Percentiles rank a stretch among this genome's conserved stretches.
Evolutionary conservation across 1,140 invertebrate genomes (phyloP).

Genomic region (Sminthurinus signatus): DNA sequence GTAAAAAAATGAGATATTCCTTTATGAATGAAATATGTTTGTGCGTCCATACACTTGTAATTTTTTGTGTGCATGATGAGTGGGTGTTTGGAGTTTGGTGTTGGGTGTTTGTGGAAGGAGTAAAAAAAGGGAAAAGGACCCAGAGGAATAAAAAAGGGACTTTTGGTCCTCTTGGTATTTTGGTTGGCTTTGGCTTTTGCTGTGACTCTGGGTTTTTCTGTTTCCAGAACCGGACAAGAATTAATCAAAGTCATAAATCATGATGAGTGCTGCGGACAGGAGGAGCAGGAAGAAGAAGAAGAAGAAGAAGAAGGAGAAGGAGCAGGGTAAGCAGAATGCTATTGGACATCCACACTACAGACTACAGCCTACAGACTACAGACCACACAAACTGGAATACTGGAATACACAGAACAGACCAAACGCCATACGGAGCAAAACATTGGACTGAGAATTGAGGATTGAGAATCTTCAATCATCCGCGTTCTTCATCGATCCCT

Average conservation of each 20-base stretch:
- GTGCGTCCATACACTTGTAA: neutral
- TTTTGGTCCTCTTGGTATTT: neutral
- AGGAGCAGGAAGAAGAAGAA: no score
- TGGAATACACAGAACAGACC: no score
- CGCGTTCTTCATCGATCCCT: slow-evolving; percentile 35
- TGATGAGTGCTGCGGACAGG: slow-evolving; percentile 33
- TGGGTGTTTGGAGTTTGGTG: no score
- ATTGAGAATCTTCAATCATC: slow-evolving; percentile 40
- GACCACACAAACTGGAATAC: no score
- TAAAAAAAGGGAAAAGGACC: no score
- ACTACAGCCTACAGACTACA: no score
- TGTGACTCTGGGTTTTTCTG: no score
- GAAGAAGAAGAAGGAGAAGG: no score
- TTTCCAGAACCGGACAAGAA: slow-evolving; percentile 19
- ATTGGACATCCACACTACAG: slow-evolving; percentile 27
- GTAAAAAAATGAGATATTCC: neutral
- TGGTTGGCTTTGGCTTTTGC: no score
- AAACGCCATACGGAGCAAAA: neutral
- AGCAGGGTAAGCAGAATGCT: slow-evolving; percentile 26
- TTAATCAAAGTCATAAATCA: slow-evolving; percentile 41
- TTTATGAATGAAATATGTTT: slow-evolving; percentile 7
- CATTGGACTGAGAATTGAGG: slow-evolving; percentile 19
- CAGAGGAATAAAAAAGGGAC: neutral
- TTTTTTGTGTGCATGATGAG: no score
- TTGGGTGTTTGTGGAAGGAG: no score